Evolutionary conservation across 1,140 invertebrate species (phyloP).

Genomic region (Oscheius sp.): DNA sequence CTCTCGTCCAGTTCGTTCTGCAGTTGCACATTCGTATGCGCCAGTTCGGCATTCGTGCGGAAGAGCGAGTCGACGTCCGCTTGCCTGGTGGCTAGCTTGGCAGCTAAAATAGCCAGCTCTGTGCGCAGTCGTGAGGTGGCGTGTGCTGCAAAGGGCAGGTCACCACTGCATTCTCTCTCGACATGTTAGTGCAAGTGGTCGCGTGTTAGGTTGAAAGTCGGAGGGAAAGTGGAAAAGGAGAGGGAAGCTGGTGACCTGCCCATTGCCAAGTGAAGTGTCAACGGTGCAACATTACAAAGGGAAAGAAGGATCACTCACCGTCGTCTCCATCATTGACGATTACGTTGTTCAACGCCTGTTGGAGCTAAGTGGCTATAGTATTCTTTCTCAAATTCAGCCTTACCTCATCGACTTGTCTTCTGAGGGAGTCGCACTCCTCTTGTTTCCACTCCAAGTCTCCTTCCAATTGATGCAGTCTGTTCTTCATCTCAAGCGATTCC

Average conservation of each 20-base stretch:
- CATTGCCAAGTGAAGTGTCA: not conserved
- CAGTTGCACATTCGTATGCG: slow-evolving; percentile 48
- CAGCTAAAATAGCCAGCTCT: slow-evolving; percentile 57
- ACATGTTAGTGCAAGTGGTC: not conserved
- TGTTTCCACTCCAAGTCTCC: slow-evolving; percentile 31
- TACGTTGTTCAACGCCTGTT: slow-evolving; percentile 14
- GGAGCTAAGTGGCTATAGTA: too few relatives aligned
- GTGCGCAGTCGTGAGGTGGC: slow-evolving; percentile 21
- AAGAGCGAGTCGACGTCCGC: slow-evolving; percentile 53
- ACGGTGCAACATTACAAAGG: too few relatives aligned
- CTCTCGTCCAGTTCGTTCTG: slow-evolving; percentile 42
- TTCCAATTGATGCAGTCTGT: slow-evolving; percentile 19
- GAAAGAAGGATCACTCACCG: too few relatives aligned
- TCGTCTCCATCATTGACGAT: slow-evolving; percentile 16
- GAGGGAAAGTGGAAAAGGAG: not conserved
- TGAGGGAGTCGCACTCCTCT: slow-evolving; percentile 33
- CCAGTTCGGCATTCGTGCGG: slow-evolving; percentile 50
- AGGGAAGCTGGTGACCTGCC: not conserved
- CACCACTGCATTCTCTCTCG: not conserved
- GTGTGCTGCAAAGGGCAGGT: slow-evolving; percentile 8
- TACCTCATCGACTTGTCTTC: slow-evolving; percentile 12
- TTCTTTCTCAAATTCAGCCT: too few relatives aligned
- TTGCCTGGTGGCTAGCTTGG: slow-evolving; percentile 41
- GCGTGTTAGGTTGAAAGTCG: not conserved
- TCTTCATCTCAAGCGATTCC: not conserved